Evolutionary conservation across 2,888 invertebrate species (phyloP).

Genomic region (Omphaloscelis lunosa): DNA sequence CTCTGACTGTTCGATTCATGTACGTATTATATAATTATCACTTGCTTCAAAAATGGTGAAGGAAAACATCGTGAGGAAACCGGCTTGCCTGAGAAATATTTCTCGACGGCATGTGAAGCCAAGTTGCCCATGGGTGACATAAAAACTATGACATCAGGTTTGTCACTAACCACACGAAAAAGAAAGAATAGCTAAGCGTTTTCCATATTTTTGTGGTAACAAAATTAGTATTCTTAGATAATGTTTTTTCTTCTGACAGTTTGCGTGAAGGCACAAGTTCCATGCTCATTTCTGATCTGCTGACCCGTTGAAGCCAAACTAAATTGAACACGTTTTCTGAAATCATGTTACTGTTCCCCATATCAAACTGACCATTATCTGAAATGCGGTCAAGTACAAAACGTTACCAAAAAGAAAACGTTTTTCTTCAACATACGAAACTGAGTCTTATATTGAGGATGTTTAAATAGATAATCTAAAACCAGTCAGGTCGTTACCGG

Average conservation of each 20-base stretch:
- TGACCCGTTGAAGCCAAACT: slow-evolving; percentile 4
- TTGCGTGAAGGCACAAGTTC: neutral
- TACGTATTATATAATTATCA: too few species aligned
- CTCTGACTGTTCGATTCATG: too few species aligned
- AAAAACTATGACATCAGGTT: too few species aligned
- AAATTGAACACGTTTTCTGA: slow-evolving; percentile 35
- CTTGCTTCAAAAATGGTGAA: too few species aligned
- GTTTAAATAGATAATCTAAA: slow-evolving; percentile 35
- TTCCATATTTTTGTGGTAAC: neutral
- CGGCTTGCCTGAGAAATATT: too few species aligned
- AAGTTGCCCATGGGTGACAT: too few species aligned
- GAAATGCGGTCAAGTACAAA: slow-evolving; percentile 52
- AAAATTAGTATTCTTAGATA: neutral
- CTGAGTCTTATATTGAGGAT: slow-evolving; percentile 13
- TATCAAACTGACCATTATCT: slow-evolving; percentile 42
- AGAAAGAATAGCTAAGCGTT: neutral
- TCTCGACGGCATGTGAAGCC: too few species aligned
- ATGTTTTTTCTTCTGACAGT: too few species aligned
- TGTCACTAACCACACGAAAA: too few species aligned
- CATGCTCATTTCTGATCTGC: neutral
- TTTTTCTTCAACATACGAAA: slow-evolving; percentile 14
- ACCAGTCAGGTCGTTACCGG: slow-evolving; percentile 44
- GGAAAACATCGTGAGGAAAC: too few species aligned
- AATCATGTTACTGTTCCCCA: slow-evolving; percentile 38
- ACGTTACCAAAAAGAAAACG: slow-evolving; percentile 38